phyloP scores from a whole-genome alignment of 2,888 invertebrate species.

The Eudasyphora cyanicolor region DNA sequence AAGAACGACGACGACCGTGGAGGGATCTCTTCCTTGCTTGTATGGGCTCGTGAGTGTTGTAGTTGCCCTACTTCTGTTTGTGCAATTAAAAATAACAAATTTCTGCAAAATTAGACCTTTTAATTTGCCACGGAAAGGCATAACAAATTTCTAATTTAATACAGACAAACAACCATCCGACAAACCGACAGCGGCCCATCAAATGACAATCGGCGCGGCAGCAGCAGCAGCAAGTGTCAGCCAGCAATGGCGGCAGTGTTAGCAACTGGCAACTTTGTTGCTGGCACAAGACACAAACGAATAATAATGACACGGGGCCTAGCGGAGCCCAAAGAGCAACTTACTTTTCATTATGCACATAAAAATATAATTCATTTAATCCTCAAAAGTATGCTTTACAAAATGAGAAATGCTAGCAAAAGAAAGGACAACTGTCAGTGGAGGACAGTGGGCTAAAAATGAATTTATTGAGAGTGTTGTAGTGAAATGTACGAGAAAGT shows the following conservation, averaged over 20 bases:
- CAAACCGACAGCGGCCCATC: slow-evolving; percentile 19
- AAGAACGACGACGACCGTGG: too few species aligned
- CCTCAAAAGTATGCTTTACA: slow-evolving; percentile 58
- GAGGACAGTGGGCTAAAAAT: neutral
- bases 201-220: neutral
- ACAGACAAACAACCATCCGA: neutral
- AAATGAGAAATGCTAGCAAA: slow-evolving; percentile 8
- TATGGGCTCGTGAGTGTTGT: neutral
- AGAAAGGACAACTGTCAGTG: neutral
- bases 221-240: neutral
- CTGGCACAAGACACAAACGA: slow-evolving; percentile 14
- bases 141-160: slow-evolving; percentile 64
- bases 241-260: neutral
- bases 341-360: slow-evolving; percentile 57
- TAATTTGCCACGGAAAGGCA: slow-evolving; percentile 64
- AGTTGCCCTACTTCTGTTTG: slow-evolving; percentile 60
- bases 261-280: slow-evolving; percentile 10
- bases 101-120: slow-evolving; percentile 60
- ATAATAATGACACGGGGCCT: slow-evolving; percentile 13
- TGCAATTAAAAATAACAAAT: slow-evolving; percentile 65
- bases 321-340: slow-evolving; percentile 24
- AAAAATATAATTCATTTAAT: slow-evolving; percentile 65
- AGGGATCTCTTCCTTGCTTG: too few species aligned
- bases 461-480: too few species aligned
- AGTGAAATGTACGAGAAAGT: too few species aligned